phyloP scores from a whole-genome alignment of 2,888 invertebrate species.

The Aporophyla nigra region DNA sequence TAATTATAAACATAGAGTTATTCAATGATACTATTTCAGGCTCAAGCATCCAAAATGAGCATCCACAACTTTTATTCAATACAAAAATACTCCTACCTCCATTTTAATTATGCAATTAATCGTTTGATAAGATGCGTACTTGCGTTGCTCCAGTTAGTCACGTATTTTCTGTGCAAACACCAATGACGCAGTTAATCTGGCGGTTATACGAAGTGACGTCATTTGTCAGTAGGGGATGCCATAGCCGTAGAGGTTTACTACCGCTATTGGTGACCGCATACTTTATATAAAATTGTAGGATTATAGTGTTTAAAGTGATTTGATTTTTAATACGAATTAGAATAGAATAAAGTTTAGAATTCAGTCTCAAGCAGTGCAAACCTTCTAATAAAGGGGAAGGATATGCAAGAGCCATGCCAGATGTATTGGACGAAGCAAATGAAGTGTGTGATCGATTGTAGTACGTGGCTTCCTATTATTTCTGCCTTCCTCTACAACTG shows the following conservation, averaged over 20 bases:
- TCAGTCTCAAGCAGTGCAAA: no score
- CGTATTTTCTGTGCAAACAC: constrained; percentile 4
- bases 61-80: not conserved
- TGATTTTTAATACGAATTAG: not conserved
- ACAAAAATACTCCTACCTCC: not conserved
- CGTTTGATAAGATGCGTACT: not conserved
- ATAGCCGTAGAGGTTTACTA: constrained; percentile 10
- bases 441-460: not conserved
- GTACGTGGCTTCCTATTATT: not conserved
- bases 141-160: constrained; percentile 1
- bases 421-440: not conserved
- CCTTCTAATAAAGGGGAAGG: no score
- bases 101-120: not conserved
- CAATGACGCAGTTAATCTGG: constrained; percentile 49
- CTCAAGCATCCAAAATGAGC: no score
- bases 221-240: constrained; percentile 28
- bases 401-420: no score
- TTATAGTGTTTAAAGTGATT: not conserved
- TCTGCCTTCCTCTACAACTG: not conserved
- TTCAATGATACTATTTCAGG: not conserved
- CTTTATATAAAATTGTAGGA: not conserved
- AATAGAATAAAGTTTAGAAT: no score
- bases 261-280: not conserved
- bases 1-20: not conserved
- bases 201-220: constrained; percentile 45